phyloP scores from a whole-genome alignment of 2,888 invertebrate genomes.

The Sarcophaga rosellei region DNA sequence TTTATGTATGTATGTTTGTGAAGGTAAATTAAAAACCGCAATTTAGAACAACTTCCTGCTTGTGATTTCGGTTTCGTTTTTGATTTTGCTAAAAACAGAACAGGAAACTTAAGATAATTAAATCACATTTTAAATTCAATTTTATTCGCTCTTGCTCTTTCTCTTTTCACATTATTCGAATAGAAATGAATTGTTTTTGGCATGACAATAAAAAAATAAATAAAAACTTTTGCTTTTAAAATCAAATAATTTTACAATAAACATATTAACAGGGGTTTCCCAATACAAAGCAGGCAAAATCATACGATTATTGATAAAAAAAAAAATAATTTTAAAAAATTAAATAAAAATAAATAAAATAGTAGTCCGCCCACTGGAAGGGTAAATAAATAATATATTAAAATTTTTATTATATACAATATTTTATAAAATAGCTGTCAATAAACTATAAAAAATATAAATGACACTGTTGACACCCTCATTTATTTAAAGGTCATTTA shows the following conservation, averaged over 20 bases:
- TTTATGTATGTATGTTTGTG: background rate
- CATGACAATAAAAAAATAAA: background rate
- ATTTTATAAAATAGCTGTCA: slow-evolving; percentile 54
- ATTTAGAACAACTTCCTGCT: slow-evolving; percentile 22
- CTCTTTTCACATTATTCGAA: background rate
- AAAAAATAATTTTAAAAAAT: slow-evolving; percentile 4
- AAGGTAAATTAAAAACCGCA: slow-evolving; percentile 2
- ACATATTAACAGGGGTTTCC: slow-evolving; percentile 4
- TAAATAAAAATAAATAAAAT: slow-evolving; percentile 30
- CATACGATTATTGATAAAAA: slow-evolving; percentile 2
- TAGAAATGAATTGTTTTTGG: slow-evolving; percentile 20
- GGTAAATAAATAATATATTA: slow-evolving; percentile 2
- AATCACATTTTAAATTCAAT: slow-evolving; percentile 16
- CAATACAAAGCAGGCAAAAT: background rate
- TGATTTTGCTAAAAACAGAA: slow-evolving; percentile 8
- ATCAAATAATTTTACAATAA: slow-evolving; percentile 5
- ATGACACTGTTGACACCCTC: slow-evolving; percentile 77
- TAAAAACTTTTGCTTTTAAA: slow-evolving; percentile 48
- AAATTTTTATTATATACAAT: slow-evolving; percentile 25
- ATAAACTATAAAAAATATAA: slow-evolving; percentile 65
- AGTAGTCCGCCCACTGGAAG: slow-evolving; percentile 25
- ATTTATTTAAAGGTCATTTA: slow-evolving; percentile 76
- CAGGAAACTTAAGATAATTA: slow-evolving; percentile 34
- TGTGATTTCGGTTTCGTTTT: slow-evolving; percentile 3
- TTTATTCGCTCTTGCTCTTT: too few relatives aligned